Evolutionary conservation across 1,140 invertebrate species (phyloP), one percentile per base, ranked within the genome.

Genomic region (Listronotus oregonensis): DNA sequence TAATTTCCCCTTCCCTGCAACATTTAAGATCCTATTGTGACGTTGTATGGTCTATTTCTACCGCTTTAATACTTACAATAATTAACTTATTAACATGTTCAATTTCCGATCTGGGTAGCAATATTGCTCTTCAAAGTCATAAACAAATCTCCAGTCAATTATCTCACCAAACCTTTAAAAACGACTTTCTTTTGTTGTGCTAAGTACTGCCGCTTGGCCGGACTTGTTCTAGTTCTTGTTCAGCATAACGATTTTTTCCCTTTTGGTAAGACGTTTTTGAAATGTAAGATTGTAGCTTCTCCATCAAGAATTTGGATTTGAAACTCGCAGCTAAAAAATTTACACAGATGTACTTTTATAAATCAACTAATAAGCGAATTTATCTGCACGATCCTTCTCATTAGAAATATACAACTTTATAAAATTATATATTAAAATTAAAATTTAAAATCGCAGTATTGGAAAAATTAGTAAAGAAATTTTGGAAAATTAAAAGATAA

Each of bases 101-200:
- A 34, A 90, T 80, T 42, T 85, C 83, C 2, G 78, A 73, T 15
- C 80, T 75, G 0, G 81, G 80, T 1, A 90, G 80, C 6, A 90
- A 75, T 12, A 86, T 76, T 0, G 85, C 82, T 86, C 81, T 2
- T 79, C 67, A 58, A 85, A 85, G 68, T 90, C 86, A 3, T 67
- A 37, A 54, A 60, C 2, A 83, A 73, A 32, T 81, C 75, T 0
- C 85, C 85, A 0, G 70, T 79, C 0, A 83, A 78, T 0, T 1
- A 88, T 80, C 73, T 91, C 88, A 88, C 83, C 67, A 87, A 84
- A 0, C 85, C 87, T 67, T 85, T 86, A 17, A 90, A 49, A 8
- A 89, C 85, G 46, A 90, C 42, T 64, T 42, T 52, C 83, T 78
- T 4, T 75, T 71, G 42, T 85, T 72, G 8, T 78, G 69, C 10